Evolutionary conservation across 2,888 invertebrate genomes (phyloP).

Genomic region (Ophonus ardosiacus): DNA sequence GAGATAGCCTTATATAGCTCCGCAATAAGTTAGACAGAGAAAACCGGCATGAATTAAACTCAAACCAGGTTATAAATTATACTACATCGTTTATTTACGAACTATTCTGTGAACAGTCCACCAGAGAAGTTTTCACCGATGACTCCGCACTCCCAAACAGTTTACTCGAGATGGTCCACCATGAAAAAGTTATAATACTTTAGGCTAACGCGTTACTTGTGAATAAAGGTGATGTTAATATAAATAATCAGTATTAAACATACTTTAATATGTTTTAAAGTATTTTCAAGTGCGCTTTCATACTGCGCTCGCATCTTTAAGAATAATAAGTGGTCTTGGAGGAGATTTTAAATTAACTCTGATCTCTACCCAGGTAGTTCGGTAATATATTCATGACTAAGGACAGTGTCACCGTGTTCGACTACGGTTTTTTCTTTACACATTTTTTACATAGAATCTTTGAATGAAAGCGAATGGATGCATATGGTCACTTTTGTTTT

Average conservation of each 20-base stretch:
- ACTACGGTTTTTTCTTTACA: not conserved
- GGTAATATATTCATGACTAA: conserved; percentile 61
- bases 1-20: conserved; percentile 66
- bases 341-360: conserved; percentile 56
- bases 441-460: not conserved
- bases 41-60: conserved; percentile 72
- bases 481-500: not conserved
- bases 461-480: not conserved
- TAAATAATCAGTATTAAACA: conserved; percentile 70
- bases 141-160: not conserved
- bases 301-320: conserved; percentile 59
- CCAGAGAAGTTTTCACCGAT: conserved; percentile 68
- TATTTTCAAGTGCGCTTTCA: conserved; percentile 62
- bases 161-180: conserved; percentile 70
- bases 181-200: conserved; percentile 71
- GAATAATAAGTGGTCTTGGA: conserved; percentile 58
- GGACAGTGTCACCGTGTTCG: conserved; percentile 39
- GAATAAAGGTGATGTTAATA: conserved; percentile 70
- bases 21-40: conserved; percentile 66
- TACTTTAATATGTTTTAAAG: conserved; percentile 65
- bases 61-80: conserved; percentile 71
- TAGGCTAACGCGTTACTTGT: conserved; percentile 71
- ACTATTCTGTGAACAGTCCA: conserved; percentile 69
- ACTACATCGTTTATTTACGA: conserved; percentile 69
- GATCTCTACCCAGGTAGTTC: conserved; percentile 48